These are phyloP conservation scores for Hirtodrosophila duncani DNA, from an alignment of 2,888 invertebrate genomes.

Conservation along the genomic window DNA sequence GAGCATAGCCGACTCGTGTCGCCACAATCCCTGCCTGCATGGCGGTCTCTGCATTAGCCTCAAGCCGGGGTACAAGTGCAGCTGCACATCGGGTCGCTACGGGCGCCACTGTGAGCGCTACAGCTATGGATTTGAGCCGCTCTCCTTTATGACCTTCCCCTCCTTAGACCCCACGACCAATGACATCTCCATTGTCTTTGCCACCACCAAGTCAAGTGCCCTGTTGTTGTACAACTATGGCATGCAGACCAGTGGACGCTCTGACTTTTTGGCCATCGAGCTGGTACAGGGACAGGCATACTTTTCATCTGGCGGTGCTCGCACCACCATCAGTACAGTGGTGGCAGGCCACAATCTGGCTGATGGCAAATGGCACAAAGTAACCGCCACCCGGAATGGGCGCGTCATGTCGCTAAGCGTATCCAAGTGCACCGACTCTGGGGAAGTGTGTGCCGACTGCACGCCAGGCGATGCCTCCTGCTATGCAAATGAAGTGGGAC, in stretches of 20 bases:
- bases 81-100: slow-evolving; percentile 92
- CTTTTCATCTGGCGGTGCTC: slow-evolving; percentile 93
- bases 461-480: slow-evolving; percentile 89
- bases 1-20: slow-evolving; percentile 91
- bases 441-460: slow-evolving; percentile 91
- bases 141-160: slow-evolving; percentile 93
- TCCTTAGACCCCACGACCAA: slow-evolving; percentile 92
- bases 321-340: slow-evolving; percentile 91
- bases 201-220: slow-evolving; percentile 91
- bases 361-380: slow-evolving; percentile 94
- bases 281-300: slow-evolving; percentile 89
- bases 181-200: slow-evolving; percentile 93
- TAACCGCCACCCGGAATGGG: slow-evolving; percentile 94
- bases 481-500: slow-evolving; percentile 91
- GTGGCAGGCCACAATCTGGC: slow-evolving; percentile 84
- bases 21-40: slow-evolving; percentile 94
- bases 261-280: slow-evolving; percentile 95
- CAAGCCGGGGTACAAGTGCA: slow-evolving; percentile 91
- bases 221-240: slow-evolving; percentile 95
- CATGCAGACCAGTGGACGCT: slow-evolving; percentile 90
- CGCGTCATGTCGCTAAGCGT: slow-evolving; percentile 91
- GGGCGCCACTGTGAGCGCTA: slow-evolving; percentile 94
- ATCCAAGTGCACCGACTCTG: slow-evolving; percentile 89
- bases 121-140: slow-evolving; percentile 91
- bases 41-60: slow-evolving; percentile 92